Conservation (phyloP, 2,797 vertebrate genomes). For the Triplophysa yarkandensis region DNA sequence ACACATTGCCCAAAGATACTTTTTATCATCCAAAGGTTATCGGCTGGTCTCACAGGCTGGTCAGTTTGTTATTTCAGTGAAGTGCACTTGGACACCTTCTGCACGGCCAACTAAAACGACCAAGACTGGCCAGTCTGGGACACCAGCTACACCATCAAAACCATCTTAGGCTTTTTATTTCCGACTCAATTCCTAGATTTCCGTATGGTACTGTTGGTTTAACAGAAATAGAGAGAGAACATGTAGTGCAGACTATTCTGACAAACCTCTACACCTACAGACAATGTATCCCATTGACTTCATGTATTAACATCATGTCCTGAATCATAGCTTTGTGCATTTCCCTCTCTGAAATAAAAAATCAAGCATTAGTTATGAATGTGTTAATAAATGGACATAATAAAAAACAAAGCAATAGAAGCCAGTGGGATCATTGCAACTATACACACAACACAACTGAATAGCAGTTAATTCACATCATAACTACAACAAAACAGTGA, state of each 20-base stretch:
- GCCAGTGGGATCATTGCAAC: slow-evolving; percentile 61
- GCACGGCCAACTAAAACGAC: not conserved
- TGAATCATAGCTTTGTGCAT: slow-evolving; percentile 34
- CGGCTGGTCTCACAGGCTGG: not conserved
- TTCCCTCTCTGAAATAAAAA: slow-evolving; percentile 42
- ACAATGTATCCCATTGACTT: slow-evolving; percentile 61
- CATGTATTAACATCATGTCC: slow-evolving; percentile 24
- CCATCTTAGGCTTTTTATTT: not conserved
- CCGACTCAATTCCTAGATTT: slow-evolving; percentile 43
- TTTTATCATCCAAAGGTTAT: not conserved
- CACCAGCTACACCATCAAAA: not conserved
- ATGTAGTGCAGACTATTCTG: slow-evolving; percentile 50
- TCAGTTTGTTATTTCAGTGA: not conserved
- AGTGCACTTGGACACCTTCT: not conserved
- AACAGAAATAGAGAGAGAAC: slow-evolving; percentile 33
- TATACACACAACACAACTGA: slow-evolving; percentile 38
- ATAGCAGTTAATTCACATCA: slow-evolving; percentile 50
- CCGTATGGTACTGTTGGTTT: slow-evolving; percentile 26
- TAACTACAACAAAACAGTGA: slow-evolving; percentile 44
- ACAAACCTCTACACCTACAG: slow-evolving; percentile 55
- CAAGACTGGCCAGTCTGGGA: not conserved
- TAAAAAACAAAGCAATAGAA: slow-evolving; percentile 36
- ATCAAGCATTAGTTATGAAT: slow-evolving; percentile 38
- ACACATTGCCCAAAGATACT: not conserved
- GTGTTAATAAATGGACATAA: not conserved